Conservation (phyloP, 2,888 invertebrate genomes). For the Torymus aiolomorphi region DNA sequence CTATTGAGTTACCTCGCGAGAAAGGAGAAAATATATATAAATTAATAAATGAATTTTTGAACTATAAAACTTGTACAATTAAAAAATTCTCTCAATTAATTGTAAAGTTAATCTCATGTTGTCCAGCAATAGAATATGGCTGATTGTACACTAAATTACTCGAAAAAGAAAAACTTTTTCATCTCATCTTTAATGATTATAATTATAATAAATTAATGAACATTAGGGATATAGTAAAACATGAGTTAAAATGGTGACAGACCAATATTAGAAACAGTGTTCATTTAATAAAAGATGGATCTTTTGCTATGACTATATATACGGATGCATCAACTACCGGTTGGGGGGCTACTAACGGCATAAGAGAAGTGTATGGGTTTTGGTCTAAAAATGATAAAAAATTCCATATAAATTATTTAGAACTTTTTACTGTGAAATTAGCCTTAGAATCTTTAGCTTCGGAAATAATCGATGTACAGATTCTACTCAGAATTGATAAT, state of each 20-base stretch:
- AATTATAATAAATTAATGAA: slow-evolving; percentile 30
- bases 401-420: slow-evolving; percentile 43
- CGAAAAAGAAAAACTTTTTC: slow-evolving; percentile 56
- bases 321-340: slow-evolving; percentile 41
- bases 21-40: background rate
- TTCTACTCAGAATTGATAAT: slow-evolving; percentile 51
- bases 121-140: slow-evolving; percentile 13
- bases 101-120: slow-evolving; percentile 14
- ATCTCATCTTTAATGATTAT: slow-evolving; percentile 16
- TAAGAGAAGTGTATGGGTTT: slow-evolving; percentile 17
- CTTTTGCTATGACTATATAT: slow-evolving; percentile 11
- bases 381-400: slow-evolving; percentile 47
- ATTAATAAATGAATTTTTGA: background rate
- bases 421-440: slow-evolving; percentile 32
- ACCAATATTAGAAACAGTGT: background rate
- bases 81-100: slow-evolving; percentile 37
- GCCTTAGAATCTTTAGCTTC: slow-evolving; percentile 29
- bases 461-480: background rate
- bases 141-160: slow-evolving; percentile 46
- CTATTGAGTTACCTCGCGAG: slow-evolving; percentile 26
- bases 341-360: slow-evolving; percentile 24
- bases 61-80: slow-evolving; percentile 10
- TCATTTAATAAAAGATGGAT: slow-evolving; percentile 3
- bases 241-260: slow-evolving; percentile 46
- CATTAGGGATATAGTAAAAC: background rate